Evolutionary conservation across 1,140 invertebrate species (phyloP).

Genomic region (Microplitis demolitor): DNA sequence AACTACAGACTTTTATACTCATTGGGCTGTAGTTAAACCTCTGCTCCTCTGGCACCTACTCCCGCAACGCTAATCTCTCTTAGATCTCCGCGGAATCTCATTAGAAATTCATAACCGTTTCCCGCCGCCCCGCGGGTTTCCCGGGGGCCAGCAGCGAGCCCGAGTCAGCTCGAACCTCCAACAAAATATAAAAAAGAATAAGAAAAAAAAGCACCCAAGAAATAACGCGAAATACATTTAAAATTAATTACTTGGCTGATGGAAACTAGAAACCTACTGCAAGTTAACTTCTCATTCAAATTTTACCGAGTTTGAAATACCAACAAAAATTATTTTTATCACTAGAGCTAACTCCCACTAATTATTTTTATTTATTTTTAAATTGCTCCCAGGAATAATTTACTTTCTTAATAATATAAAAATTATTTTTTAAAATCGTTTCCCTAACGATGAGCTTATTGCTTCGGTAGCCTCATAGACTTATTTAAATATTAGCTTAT

Average conservation of each 20-base stretch:
- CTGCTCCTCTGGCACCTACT: constrained; percentile 14
- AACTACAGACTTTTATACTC: constrained; percentile 5
- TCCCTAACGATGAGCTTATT: neutral
- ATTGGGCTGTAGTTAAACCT: neutral
- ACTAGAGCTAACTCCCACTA: neutral
- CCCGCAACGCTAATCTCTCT: constrained; percentile 56
- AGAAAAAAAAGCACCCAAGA: constrained; percentile 57
- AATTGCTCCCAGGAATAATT: neutral
- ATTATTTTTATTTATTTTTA: neutral
- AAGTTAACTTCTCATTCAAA: constrained; percentile 23
- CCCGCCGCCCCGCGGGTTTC: constrained; percentile 31
- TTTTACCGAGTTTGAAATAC: constrained; percentile 17
- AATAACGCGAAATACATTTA: constrained; percentile 64
- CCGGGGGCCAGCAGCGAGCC: constrained; percentile 11
- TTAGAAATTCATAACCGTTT: constrained; percentile 63
- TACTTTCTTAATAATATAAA: too few relatives aligned
- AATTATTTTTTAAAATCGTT: constrained; percentile 5
- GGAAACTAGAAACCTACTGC: constrained; percentile 59
- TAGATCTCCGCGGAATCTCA: constrained; percentile 61
- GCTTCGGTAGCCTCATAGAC: constrained; percentile 28
- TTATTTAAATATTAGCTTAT: constrained; percentile 58
- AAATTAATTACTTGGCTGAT: constrained; percentile 64
- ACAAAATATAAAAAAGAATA: neutral
- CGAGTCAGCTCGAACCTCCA: too few relatives aligned
- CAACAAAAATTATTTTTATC: neutral